Conservation (phyloP, 2,888 invertebrate species). For the Chrysodeixis includens region DNA sequence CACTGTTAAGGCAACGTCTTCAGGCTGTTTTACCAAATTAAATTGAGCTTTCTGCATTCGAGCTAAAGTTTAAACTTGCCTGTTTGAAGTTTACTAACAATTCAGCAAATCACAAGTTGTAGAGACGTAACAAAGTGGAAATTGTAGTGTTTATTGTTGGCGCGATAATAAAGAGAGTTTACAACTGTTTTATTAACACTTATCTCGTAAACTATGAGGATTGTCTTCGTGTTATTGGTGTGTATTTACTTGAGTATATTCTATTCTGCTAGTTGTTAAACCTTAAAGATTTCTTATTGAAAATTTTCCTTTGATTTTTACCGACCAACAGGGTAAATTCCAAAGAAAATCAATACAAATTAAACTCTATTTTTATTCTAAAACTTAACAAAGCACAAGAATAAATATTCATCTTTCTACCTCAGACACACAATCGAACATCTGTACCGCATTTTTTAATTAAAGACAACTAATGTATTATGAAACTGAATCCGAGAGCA, state of each 20-base stretch:
- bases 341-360: background rate
- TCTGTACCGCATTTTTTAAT: constrained; percentile 55
- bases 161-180: constrained; percentile 69
- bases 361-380: background rate
- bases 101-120: constrained; percentile 61
- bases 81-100: constrained; percentile 34
- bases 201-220: constrained; percentile 63
- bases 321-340: too few species aligned
- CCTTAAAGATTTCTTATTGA: background rate
- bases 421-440: constrained; percentile 52
- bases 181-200: constrained; percentile 72
- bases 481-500: constrained; percentile 61
- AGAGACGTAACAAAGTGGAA: constrained; percentile 66
- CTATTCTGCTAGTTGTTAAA: constrained; percentile 38
- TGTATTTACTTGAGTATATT: constrained; percentile 44
- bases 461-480: constrained; percentile 63
- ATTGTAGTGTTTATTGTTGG: constrained; percentile 70
- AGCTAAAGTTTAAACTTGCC: constrained; percentile 34
- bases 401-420: constrained; percentile 50
- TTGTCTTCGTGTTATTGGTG: constrained; percentile 52
- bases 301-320: too few species aligned
- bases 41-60: constrained; percentile 13
- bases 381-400: constrained; percentile 22
- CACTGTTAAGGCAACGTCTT: constrained; percentile 46
- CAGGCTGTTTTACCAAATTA: background rate